Conservation (phyloP, 2,797 vertebrate species). For the Lerista edwardsae region DNA sequence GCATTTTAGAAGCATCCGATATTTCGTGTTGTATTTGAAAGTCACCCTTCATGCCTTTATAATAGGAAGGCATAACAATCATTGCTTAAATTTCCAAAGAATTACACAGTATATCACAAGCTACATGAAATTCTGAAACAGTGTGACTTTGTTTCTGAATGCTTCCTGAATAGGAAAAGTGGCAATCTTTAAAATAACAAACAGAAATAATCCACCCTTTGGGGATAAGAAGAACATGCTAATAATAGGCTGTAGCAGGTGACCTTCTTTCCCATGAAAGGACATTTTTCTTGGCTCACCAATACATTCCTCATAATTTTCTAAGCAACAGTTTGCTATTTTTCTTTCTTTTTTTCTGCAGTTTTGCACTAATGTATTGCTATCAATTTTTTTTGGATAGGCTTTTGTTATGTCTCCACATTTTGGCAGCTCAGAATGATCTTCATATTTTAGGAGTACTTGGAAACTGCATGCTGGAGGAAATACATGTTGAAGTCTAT, state of each 20-base stretch:
- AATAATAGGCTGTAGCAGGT: constrained; percentile 40
- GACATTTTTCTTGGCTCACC: constrained; percentile 32
- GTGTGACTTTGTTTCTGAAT: not conserved
- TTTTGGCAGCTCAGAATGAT: not conserved
- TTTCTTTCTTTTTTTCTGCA: not conserved
- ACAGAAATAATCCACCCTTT: not conserved
- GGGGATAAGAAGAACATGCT: constrained; percentile 1
- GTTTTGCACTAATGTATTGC: not conserved
- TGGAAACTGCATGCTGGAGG: not conserved
- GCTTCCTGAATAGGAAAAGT: constrained; percentile 27
- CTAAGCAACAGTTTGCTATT: not conserved
- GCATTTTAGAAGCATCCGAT: not conserved
- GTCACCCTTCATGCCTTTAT: not conserved
- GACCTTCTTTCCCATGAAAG: constrained; percentile 18
- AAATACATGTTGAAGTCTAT: constrained; percentile 23
- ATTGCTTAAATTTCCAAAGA: constrained; percentile 1
- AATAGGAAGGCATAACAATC: not conserved
- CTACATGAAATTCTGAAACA: constrained; percentile 29
- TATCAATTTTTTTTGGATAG: not conserved
- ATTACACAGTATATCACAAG: constrained; percentile 13
- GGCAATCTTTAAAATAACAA: constrained; percentile 13
- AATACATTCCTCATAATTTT: constrained; percentile 17
- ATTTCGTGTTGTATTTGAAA: constrained; percentile 3
- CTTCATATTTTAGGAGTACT: not conserved
- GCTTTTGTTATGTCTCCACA: constrained; percentile 12